Evolutionary conservation across 2,113 vertebrate genomes (phyloP).

Genomic region (Amphiprion ocellaris): DNA sequence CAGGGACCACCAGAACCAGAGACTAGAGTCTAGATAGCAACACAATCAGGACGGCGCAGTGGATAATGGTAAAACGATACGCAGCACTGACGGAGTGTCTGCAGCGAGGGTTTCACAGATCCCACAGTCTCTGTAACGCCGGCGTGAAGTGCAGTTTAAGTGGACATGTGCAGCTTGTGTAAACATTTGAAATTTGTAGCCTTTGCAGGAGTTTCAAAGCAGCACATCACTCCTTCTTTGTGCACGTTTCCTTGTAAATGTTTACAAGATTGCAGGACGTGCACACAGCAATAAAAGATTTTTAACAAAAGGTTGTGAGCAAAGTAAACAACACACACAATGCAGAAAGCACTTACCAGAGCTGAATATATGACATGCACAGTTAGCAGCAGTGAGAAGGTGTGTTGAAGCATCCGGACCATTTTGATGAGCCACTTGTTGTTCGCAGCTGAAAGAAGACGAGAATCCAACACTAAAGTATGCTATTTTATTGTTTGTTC

Average conservation of each 20-base stretch:
- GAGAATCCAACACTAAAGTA: background rate
- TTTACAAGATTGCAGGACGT: background rate
- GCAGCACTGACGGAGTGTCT: background rate
- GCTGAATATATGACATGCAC: slow-evolving; percentile 66
- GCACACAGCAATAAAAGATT: background rate
- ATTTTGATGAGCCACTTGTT: slow-evolving; percentile 65
- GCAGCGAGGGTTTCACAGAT: slow-evolving; percentile 4
- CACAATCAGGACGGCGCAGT: slow-evolving; percentile 12
- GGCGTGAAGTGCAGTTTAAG: background rate
- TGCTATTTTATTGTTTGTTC: background rate
- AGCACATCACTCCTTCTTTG: background rate
- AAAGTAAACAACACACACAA: background rate
- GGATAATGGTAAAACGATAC: slow-evolving; percentile 22
- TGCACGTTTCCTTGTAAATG: background rate
- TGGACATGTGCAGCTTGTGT: background rate
- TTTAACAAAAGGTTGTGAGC: background rate
- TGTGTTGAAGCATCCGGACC: slow-evolving; percentile 58
- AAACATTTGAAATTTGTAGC: background rate
- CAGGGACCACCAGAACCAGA: slow-evolving; percentile 11
- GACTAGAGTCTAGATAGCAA: slow-evolving; percentile 2
- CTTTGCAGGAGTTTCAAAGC: background rate
- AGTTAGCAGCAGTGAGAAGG: slow-evolving; percentile 58
- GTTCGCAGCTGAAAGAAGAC: slow-evolving; percentile 38
- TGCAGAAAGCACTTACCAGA: slow-evolving; percentile 69
- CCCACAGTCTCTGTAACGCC: background rate